Evolutionary conservation across 2,888 invertebrate genomes (phyloP).

Genomic region (Cephus rjabovi): DNA sequence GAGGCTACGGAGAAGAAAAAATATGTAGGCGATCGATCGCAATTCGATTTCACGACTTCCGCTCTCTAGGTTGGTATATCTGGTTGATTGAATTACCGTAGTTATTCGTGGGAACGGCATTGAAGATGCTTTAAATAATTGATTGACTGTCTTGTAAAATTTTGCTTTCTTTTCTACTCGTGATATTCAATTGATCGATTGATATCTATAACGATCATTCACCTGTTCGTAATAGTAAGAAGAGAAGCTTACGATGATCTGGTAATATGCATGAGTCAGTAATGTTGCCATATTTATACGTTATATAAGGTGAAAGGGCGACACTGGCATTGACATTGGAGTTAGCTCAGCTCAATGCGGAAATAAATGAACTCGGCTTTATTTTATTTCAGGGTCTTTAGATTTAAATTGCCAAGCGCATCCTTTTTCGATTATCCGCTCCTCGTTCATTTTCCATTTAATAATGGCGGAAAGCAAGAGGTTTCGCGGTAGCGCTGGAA

Average conservation of each 20-base stretch:
- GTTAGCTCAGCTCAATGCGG: conserved; percentile 56
- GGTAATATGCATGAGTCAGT: conserved; percentile 44
- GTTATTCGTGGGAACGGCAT: neutral
- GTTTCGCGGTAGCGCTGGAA: conserved; percentile 8
- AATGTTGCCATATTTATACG: conserved; percentile 29
- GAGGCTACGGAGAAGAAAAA: conserved; percentile 11
- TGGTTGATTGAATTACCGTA: neutral
- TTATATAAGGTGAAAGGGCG: conserved; percentile 67
- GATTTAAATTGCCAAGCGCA: neutral
- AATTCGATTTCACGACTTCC: conserved; percentile 4
- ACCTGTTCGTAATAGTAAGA: too few species aligned
- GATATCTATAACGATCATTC: too few species aligned
- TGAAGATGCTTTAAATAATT: neutral
- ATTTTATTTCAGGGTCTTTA: neutral
- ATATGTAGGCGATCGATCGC: neutral
- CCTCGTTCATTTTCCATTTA: neutral
- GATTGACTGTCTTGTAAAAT: neutral
- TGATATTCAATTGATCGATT: neutral
- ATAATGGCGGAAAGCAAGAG: neutral
- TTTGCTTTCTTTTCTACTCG: neutral
- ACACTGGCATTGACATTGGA: conserved; percentile 65
- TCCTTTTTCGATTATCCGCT: neutral
- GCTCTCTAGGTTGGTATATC: neutral
- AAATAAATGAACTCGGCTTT: conserved; percentile 37
- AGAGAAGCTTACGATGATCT: conserved; percentile 29